These are phyloP conservation scores for Eledona agricola DNA, from an alignment of 2,888 invertebrate species.

Conservation along the genomic window DNA sequence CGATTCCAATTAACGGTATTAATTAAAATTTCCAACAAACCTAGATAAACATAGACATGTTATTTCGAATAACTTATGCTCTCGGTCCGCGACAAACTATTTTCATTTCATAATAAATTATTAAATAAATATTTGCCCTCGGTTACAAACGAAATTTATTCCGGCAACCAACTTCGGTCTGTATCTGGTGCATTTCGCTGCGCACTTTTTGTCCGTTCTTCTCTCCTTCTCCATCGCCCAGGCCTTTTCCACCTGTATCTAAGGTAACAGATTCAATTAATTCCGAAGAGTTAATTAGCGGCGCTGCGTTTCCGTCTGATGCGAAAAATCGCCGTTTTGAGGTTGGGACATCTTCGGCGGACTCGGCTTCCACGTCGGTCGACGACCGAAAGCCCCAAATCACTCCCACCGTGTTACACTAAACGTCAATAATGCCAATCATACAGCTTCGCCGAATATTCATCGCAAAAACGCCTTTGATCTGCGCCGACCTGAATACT, in stretches of 20 bases:
- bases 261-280: conserved; percentile 42
- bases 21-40: conserved; percentile 58
- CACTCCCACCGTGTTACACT: conserved; percentile 22
- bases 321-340: too few species aligned
- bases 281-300: conserved; percentile 42
- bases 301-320: conserved; percentile 39
- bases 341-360: too few species aligned
- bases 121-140: conserved; percentile 51
- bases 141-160: conserved; percentile 40
- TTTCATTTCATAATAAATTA: conserved; percentile 52
- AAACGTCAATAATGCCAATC: conserved; percentile 53
- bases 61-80: conserved; percentile 42
- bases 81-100: conserved; percentile 46
- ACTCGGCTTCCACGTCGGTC: conserved; percentile 2
- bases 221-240: conserved; percentile 1
- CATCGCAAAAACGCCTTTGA: conserved; percentile 45
- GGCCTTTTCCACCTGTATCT: conserved; percentile 30
- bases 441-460: conserved; percentile 48
- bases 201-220: conserved; percentile 10
- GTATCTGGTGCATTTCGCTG: conserved; percentile 16
- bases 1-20: conserved; percentile 59
- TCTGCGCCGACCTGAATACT: conserved; percentile 45
- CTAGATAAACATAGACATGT: conserved; percentile 55
- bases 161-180: conserved; percentile 21
- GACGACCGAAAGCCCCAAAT: conserved; percentile 17